These are phyloP conservation scores for Hirtodrosophila trivittata DNA, from an alignment of 2,888 invertebrate genomes.

Conservation along the genomic window DNA sequence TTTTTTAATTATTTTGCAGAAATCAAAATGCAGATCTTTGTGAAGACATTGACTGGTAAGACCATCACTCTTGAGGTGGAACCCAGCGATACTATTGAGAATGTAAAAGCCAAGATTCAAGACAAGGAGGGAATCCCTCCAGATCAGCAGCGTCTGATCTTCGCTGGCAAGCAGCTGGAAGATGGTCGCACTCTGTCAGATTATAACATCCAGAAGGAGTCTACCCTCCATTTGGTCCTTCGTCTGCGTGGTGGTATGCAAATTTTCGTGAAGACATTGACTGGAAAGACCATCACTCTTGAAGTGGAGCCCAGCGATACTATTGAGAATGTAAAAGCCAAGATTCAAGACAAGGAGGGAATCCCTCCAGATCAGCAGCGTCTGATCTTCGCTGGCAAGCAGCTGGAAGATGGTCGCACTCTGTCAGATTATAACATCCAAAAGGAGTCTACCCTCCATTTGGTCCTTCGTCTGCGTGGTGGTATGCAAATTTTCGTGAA, in stretches of 20 bases:
- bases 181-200: constrained; percentile 94
- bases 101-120: constrained; percentile 79
- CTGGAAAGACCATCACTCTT: constrained; percentile 79
- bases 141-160: constrained; percentile 80
- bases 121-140: constrained; percentile 81
- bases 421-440: constrained; percentile 86
- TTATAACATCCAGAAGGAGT: constrained; percentile 80
- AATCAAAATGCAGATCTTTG: constrained; percentile 77
- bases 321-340: constrained; percentile 79
- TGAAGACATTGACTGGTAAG: constrained; percentile 78
- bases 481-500: constrained; percentile 84
- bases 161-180: constrained; percentile 85
- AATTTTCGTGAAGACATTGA: constrained; percentile 77
- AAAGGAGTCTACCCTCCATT: constrained; percentile 80
- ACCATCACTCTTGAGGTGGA: constrained; percentile 80
- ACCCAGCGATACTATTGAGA: constrained; percentile 78
- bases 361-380: constrained; percentile 81
- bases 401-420: constrained; percentile 92
- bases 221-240: constrained; percentile 87
- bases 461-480: constrained; percentile 95
- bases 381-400: constrained; percentile 79
- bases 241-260: constrained; percentile 91
- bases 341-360: constrained; percentile 80
- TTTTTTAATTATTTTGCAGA: constrained; percentile 51
- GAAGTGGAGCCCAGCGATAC: constrained; percentile 79